These are phyloP conservation scores for Mactromeris polynyma DNA, from an alignment of 2,888 invertebrate genomes.

Conservation along the genomic window DNA sequence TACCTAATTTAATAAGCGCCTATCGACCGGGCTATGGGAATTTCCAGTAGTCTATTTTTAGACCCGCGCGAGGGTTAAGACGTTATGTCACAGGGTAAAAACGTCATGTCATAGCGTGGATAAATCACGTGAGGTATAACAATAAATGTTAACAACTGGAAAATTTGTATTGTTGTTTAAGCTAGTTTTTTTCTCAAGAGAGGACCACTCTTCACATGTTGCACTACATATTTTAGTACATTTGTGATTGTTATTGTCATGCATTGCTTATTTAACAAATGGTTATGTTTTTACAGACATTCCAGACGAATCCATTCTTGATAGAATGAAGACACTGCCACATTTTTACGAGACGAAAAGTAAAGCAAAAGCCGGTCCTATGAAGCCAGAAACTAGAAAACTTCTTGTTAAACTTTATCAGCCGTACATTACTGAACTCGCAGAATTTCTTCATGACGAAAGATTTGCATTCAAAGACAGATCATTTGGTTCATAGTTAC, in stretches of 20 bases:
- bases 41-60: too few species aligned
- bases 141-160: too few species aligned
- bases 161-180: too few species aligned
- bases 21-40: too few species aligned
- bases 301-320: conserved; percentile 24
- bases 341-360: conserved; percentile 49
- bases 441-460: conserved; percentile 46
- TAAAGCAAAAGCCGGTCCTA: conserved; percentile 42
- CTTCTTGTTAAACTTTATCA: conserved; percentile 49
- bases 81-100: too few species aligned
- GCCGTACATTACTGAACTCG: conserved; percentile 52
- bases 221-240: not conserved
- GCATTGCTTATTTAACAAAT: not conserved
- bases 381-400: conserved; percentile 37
- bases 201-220: too few species aligned
- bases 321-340: conserved; percentile 37
- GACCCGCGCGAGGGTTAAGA: too few species aligned
- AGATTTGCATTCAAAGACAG: conserved; percentile 49
- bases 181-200: too few species aligned
- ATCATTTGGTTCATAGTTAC: conserved; percentile 21
- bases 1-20: too few species aligned
- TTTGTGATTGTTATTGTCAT: not conserved
- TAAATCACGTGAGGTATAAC: too few species aligned
- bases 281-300: conserved; percentile 21
- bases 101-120: too few species aligned